Conservation (phyloP, 1,140 invertebrate genomes). For the Callitettix versicolor region DNA sequence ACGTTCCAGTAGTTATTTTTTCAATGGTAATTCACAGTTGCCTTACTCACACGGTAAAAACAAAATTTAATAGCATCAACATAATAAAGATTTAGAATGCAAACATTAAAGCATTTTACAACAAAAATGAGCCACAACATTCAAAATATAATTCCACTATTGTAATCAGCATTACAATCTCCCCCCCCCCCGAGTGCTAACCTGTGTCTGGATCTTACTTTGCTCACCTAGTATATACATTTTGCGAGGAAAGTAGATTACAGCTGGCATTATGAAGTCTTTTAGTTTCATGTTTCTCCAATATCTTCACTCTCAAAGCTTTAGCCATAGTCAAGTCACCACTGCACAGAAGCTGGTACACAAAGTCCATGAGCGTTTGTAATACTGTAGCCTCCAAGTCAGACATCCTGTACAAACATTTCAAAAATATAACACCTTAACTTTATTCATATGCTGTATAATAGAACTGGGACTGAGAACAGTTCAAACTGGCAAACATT, state of each 20-base stretch:
- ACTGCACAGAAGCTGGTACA: constrained; percentile 77
- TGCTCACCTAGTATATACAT: constrained; percentile 28
- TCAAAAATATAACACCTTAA: too few relatives aligned
- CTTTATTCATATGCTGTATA: background rate
- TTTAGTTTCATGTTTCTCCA: constrained; percentile 74
- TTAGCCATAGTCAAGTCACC: constrained; percentile 81
- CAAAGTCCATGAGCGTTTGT: constrained; percentile 76
- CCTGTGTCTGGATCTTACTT: too few relatives aligned
- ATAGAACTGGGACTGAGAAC: background rate
- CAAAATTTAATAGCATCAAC: too few relatives aligned
- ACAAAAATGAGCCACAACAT: too few relatives aligned
- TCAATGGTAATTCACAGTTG: too few relatives aligned
- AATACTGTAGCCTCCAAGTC: constrained; percentile 69
- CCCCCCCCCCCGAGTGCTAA: too few relatives aligned
- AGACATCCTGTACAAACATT: constrained; percentile 53
- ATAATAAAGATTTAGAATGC: too few relatives aligned
- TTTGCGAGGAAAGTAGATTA: constrained; percentile 26
- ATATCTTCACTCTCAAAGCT: constrained; percentile 75
- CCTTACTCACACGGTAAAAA: too few relatives aligned
- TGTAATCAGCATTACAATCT: too few relatives aligned
- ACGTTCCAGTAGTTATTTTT: too few relatives aligned
- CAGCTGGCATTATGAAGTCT: constrained; percentile 37
- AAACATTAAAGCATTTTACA: too few relatives aligned
- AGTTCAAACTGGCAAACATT: background rate
- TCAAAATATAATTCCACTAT: too few relatives aligned